Evolutionary conservation across 2,113 vertebrate species (phyloP), one percentile per base, ranked within the genome.

Genomic region (Phrynosoma platyrhinos): DNA sequence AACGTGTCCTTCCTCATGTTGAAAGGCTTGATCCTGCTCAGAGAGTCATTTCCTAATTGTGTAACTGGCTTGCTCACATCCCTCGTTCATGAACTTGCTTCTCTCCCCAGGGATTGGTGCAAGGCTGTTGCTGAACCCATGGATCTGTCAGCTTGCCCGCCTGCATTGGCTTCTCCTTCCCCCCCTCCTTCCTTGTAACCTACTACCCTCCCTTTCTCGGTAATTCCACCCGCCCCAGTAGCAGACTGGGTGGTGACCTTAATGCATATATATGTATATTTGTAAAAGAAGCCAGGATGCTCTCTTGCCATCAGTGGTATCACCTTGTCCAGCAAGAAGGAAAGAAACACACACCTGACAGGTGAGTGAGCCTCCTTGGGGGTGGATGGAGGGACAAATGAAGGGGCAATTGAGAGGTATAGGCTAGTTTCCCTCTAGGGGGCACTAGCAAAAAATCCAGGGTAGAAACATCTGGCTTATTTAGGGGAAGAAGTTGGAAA

Each of bases 221-320:
- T 88, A 88, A 88, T 88, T 88, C 87, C 87, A 88, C 87, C 80
- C 87, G 58, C 80, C 80, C 58, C 72, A 77, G 42, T 66, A 82
- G 21, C 40, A 88, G 62, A 36, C 74, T 77, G 87, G 87, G 87
- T n/a, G 80, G 87, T 55, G 80, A 83, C 80, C 80, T 88, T 77
- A 76, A 53, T 83, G 80, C 66, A 16, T 62, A n/a, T 32, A 68
- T 30, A 78, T 21, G 40, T 32, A 79, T 23, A 79, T 32, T 16
- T 68, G 20, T 69, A 62, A 64, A 42, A 74, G 58, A 62, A 21
- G 78, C 68, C 25, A 81, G 23, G 80, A 88, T 88, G 80, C 72
- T 88, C 30, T 52, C 10, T 27, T 10, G 1, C 30, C 72, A 53
- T 53, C 80, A 68, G 40, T 42, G 1, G 40, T 77, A 42, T 69